These are phyloP conservation scores for Hirtodrosophila histrioides DNA, from an alignment of 2,888 invertebrate genomes.

Conservation along the genomic window DNA sequence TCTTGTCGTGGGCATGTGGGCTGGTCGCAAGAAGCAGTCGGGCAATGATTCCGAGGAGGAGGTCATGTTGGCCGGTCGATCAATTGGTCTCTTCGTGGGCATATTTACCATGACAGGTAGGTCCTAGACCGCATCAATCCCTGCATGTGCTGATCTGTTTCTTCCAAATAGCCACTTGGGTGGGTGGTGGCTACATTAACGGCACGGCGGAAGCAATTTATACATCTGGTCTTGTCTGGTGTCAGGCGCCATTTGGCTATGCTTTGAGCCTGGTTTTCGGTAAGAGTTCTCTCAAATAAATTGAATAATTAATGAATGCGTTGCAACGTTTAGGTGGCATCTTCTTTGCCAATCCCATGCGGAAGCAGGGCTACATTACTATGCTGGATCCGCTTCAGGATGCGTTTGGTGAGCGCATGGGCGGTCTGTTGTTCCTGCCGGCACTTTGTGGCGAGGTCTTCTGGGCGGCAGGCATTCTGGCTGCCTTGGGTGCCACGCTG, in stretches of 20 bases:
- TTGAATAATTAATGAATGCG: no score
- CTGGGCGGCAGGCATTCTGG: slow-evolving; percentile 99
- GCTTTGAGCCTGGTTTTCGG: slow-evolving; percentile 97
- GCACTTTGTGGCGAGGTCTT: slow-evolving; percentile 99
- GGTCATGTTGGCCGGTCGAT: slow-evolving; percentile 99
- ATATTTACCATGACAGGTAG: slow-evolving; percentile 99
- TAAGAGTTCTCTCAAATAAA: slow-evolving; percentile 84
- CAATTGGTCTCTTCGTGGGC: slow-evolving; percentile 98
- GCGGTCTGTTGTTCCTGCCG: slow-evolving; percentile 97
- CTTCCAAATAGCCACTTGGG: slow-evolving; percentile 95
- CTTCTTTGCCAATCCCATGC: slow-evolving; percentile 99
- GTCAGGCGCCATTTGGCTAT: slow-evolving; percentile 99
- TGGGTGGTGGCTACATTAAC: slow-evolving; percentile 99
- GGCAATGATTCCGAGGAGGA: slow-evolving; percentile 97
- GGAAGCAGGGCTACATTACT: slow-evolving; percentile 98
- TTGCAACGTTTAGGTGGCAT: slow-evolving; percentile 90
- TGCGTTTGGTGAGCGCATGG: slow-evolving; percentile 98
- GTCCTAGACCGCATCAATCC: slow-evolving; percentile 27
- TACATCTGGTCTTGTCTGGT: slow-evolving; percentile 96
- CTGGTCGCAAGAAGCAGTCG: slow-evolving; percentile 95
- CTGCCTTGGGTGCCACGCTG: slow-evolving; percentile 97
- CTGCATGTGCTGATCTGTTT: neutral
- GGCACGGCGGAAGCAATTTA: slow-evolving; percentile 99
- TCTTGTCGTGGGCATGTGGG: slow-evolving; percentile 98
- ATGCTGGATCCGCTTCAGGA: slow-evolving; percentile 99